A percentile compares a stretch with the other conserved stretches of the same genome.
These are phyloP conservation scores for Hyles vespertilio DNA, from an alignment of 1,140 invertebrate genomes.

Conservation along the genomic window DNA sequence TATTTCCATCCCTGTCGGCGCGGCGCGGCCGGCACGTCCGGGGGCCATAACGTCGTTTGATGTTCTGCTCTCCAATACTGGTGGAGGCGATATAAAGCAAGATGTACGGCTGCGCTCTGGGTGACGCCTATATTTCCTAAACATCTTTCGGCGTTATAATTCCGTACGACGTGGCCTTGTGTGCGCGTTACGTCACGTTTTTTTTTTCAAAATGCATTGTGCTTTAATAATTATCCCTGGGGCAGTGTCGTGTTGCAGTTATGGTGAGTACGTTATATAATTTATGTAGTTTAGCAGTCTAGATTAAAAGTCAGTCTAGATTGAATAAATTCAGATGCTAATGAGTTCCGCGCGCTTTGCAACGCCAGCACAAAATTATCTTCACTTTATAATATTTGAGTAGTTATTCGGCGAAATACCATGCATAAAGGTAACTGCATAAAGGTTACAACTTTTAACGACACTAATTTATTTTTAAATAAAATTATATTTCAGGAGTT, in stretches of 20 bases:
- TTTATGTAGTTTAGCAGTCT: no score
- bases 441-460: no score
- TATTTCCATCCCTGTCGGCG: conserved; percentile 70
- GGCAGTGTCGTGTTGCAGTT: neutral
- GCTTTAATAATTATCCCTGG: neutral
- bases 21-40: conserved; percentile 76
- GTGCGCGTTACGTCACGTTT: conserved; percentile 21
- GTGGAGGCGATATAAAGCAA: conserved; percentile 82
- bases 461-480: no score
- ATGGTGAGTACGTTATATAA: no score
- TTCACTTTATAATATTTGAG: no score
- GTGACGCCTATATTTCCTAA: conserved; percentile 74
- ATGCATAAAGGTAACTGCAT: no score
- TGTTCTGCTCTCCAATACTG: conserved; percentile 88
- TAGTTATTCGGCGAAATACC: no score
- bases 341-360: no score
- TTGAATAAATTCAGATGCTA: no score
- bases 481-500: no score
- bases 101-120: conserved; percentile 84
- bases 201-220: neutral
- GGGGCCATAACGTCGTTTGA: conserved; percentile 80
- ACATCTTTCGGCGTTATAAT: conserved; percentile 71
- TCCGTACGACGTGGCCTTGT: conserved; percentile 58
- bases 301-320: no score
- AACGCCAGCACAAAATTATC: no score